Conservation (phyloP, 2,888 invertebrate genomes). For the Scrobipalpa costella region DNA sequence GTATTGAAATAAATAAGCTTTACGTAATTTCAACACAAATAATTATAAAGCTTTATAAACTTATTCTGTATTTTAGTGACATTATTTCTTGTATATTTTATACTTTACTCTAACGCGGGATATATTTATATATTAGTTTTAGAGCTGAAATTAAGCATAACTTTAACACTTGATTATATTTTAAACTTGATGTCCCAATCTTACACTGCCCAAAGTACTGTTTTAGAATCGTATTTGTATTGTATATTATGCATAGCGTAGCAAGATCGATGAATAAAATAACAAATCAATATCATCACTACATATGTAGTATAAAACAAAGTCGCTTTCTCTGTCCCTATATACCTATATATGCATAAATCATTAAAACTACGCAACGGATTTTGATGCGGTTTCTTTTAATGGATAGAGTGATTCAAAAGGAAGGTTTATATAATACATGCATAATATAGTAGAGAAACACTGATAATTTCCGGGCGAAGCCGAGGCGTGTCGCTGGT, state of each 20-base stretch:
- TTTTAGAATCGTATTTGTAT: conserved; percentile 8
- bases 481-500: no score
- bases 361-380: no score
- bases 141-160: not conserved
- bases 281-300: no score
- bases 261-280: not conserved
- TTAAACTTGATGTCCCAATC: not conserved
- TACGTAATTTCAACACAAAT: conserved; percentile 19
- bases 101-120: conserved; percentile 11
- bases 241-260: not conserved
- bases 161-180: not conserved
- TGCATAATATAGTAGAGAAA: no score
- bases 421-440: no score
- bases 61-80: conserved; percentile 18
- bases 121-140: not conserved
- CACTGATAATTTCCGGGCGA: no score
- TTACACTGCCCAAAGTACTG: conserved; percentile 26
- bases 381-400: no score
- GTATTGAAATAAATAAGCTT: conserved; percentile 17
- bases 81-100: conserved; percentile 10
- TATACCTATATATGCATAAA: no score
- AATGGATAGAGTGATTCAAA: no score
- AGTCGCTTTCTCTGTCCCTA: no score
- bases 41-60: conserved; percentile 7
- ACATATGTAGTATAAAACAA: no score